phyloP scores from a whole-genome alignment of 1,140 invertebrate genomes.

The Bombus affinis region DNA sequence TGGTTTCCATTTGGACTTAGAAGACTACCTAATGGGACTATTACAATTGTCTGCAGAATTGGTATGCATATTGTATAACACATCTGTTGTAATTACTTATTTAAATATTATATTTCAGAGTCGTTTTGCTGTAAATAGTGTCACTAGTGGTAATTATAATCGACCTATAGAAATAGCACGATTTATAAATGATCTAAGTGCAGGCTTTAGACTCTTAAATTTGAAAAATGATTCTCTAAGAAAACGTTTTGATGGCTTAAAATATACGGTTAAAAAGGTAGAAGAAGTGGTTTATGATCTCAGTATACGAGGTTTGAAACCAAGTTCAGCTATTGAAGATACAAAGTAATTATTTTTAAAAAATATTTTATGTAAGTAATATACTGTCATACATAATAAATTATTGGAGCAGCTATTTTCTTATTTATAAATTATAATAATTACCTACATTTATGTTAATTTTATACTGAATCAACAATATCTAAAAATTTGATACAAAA shows the following conservation, averaged over 20 bases:
- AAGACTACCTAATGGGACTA: slow-evolving; percentile 94
- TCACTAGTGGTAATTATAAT: slow-evolving; percentile 92
- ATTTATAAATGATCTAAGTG: slow-evolving; percentile 93
- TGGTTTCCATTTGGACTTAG: slow-evolving; percentile 94
- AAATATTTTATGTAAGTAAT: slow-evolving; percentile 5
- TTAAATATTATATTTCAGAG: slow-evolving; percentile 69
- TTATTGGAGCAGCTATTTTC: background rate
- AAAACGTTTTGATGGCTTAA: slow-evolving; percentile 94
- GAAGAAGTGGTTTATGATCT: slow-evolving; percentile 98
- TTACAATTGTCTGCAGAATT: slow-evolving; percentile 92
- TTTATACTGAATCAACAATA: background rate
- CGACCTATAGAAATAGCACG: slow-evolving; percentile 91
- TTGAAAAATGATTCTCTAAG: slow-evolving; percentile 95
- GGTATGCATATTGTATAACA: slow-evolving; percentile 80
- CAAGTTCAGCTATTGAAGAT: slow-evolving; percentile 30
- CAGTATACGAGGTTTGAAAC: slow-evolving; percentile 91
- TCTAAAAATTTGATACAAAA: background rate
- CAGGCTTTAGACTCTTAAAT: slow-evolving; percentile 93
- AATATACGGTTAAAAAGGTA: slow-evolving; percentile 97
- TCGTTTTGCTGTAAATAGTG: slow-evolving; percentile 93
- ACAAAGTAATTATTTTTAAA: slow-evolving; percentile 40
- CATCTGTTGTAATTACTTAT: background rate
- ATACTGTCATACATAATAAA: slow-evolving; percentile 21
- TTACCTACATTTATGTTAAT: slow-evolving; percentile 3
- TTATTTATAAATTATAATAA: slow-evolving; percentile 15